Evolutionary conservation across 2,113 vertebrate genomes (phyloP).

Genomic region (Malurus cyaneus): DNA sequence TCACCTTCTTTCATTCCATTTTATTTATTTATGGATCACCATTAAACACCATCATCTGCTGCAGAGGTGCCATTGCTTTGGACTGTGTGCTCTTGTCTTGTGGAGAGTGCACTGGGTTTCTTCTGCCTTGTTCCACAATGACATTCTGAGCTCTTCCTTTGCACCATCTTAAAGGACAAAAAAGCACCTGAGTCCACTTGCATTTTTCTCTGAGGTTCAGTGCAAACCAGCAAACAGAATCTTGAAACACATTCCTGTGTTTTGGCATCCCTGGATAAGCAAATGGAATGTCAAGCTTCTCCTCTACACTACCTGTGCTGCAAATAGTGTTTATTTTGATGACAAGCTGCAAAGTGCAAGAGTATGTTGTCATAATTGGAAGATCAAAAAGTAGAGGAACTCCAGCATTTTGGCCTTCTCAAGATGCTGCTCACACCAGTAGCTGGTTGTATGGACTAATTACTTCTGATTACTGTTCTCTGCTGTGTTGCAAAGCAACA

Average conservation of each 20-base stretch:
- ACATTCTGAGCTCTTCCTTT: background rate
- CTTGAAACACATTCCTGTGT: background rate
- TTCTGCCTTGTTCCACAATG: fast-evolving
- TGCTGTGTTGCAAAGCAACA: background rate
- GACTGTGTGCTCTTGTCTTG: background rate
- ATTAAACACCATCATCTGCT: background rate
- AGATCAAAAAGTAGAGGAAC: background rate
- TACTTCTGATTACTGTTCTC: background rate
- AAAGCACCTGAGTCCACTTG: background rate
- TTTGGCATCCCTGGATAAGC: background rate
- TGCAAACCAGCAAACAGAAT: background rate
- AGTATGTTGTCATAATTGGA: background rate
- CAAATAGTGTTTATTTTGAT: background rate
- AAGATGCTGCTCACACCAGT: background rate
- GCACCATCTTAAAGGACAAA: background rate
- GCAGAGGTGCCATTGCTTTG: background rate
- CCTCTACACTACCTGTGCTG: background rate
- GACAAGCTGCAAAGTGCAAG: background rate
- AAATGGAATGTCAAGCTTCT: background rate
- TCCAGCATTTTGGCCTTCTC: background rate
- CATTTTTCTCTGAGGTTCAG: background rate
- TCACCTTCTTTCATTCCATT: background rate
- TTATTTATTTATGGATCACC: background rate
- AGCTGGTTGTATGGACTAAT: background rate
- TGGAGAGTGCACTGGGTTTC: background rate